Base-by-base conservation (phyloP, 2,888 invertebrate genomes). In the Microplitis manilae region DNA sequence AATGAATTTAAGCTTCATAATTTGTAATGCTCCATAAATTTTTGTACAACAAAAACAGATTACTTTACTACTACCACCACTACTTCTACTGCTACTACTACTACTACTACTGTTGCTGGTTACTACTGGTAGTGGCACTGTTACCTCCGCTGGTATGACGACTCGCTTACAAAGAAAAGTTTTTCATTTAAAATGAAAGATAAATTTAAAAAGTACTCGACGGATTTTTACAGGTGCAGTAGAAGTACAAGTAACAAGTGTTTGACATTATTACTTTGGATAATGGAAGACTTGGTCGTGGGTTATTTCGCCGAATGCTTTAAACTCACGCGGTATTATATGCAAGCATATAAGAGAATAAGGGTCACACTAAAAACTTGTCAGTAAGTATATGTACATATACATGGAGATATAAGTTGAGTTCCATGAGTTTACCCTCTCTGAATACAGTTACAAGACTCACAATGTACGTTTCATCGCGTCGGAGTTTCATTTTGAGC, bases 401-500 rank as follows among this genome's bases (percentile, higher is more conserved):
- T 9, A 65, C 9, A 65, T 6, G 39, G 6, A 38, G 5, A n/a
- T 13, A 30, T 30, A 30, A 30, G 30, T 30, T 4, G 30, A 30
- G 30, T 38, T 67, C 9, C 6, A 5, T 67, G 39, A 9, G 39
- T 9, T 67, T 40, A 4, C 39, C 9, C 17, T 62, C 62, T 62
- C 65, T 17, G 20, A 17, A 65, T 30, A 30, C 30, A 17, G 67
- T 67, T 67, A 38, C 65, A 38, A 39, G 39, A 2, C 13, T 13
- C 38, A 13, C 30, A 9, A 65, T 65, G 20, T 13, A 30, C 6
- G 13, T 30, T 30, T 60, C 5, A 68, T 9, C 20, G 70, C 6
- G 78, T 77, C 13, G 50, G 13, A 50, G 8, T 50, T 8, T 50
- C 77, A 80, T 81, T 81, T 72, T 65, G 72, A 73, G 78, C 78